These are phyloP conservation scores for Nilaparvata lugens DNA, from an alignment of 1,140 invertebrate genomes.

Conservation along the genomic window DNA sequence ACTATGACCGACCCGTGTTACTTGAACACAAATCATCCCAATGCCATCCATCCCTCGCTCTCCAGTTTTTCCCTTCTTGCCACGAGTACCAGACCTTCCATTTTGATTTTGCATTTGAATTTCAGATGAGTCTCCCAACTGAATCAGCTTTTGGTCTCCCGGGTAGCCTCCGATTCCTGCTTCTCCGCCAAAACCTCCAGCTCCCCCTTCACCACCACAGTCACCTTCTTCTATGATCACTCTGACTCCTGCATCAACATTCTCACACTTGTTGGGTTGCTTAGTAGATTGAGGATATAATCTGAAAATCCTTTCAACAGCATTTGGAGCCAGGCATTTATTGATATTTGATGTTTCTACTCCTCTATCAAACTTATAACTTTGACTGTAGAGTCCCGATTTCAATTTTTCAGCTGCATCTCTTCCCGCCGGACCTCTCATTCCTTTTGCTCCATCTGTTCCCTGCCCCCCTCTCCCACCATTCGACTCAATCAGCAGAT, in stretches of 20 bases:
- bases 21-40: too few species aligned
- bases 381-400: background rate
- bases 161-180: too few species aligned
- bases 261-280: background rate
- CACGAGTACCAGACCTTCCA: too few species aligned
- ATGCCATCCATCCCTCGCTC: too few species aligned
- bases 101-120: too few species aligned
- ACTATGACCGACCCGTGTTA: too few species aligned
- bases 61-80: too few species aligned
- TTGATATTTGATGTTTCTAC: background rate
- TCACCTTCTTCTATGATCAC: too few species aligned
- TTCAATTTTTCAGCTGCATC: background rate
- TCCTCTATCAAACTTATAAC: background rate
- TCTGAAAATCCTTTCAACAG: background rate
- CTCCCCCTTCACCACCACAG: too few species aligned
- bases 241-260: background rate
- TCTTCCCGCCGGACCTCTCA: background rate
- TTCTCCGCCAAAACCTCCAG: too few species aligned
- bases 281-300: background rate
- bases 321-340: background rate
- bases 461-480: background rate
- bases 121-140: too few species aligned
- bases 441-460: background rate
- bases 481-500: background rate
- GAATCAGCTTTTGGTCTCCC: too few species aligned